Evolutionary conservation across 2,888 invertebrate species (phyloP), one percentile per base, ranked within the genome.

Genomic region (Thereva nobilitata): DNA sequence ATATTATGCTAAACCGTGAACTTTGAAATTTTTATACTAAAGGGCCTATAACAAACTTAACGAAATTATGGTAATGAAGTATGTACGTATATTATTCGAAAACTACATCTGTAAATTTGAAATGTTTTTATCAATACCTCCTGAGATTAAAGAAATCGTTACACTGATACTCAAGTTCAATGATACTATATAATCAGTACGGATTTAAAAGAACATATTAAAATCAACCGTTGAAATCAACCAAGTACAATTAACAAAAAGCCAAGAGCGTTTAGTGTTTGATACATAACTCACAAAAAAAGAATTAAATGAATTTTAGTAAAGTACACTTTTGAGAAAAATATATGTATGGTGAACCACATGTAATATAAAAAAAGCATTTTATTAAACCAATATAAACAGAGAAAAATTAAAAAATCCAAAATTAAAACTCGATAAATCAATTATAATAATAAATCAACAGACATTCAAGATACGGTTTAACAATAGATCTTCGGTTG

Each of bases 401-500:
- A 59, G 35, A 59, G n/a, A 47, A 47, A n/a, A 47, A 47, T 47
- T 47, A 47, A 47, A 5, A 47, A 47, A 47, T n/a, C 23, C 34
- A 42, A 57, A 57, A 35, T 44, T 8, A 57, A 45, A 9, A 57
- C 10, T 37, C 7, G 45, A 57, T 9, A 45, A 57, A 57, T n/a
- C 40, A 44, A 57, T 44, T 55, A 44, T 45, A 50, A 61, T 45
- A 40, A 41, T 49, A 61, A 61, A 42, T 44, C 12, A 59, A 47
- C 37, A 61, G 12, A 61, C 61, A 49, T 50, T 40, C 50, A 61
- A 61, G 61, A 61, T 49, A 65, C 64, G 67, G 59, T 71, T 68
- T 64, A 68, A 23, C 23, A 23, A 65, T 69, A 71, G 68, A 72
- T 70, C 77, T 79, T 80, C 78, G 80, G 80, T 81, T 81, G 81